These are phyloP conservation scores for Microtus pennsylvanicus DNA, from an alignment of 2,113 vertebrate genomes.

Conservation along the genomic window DNA sequence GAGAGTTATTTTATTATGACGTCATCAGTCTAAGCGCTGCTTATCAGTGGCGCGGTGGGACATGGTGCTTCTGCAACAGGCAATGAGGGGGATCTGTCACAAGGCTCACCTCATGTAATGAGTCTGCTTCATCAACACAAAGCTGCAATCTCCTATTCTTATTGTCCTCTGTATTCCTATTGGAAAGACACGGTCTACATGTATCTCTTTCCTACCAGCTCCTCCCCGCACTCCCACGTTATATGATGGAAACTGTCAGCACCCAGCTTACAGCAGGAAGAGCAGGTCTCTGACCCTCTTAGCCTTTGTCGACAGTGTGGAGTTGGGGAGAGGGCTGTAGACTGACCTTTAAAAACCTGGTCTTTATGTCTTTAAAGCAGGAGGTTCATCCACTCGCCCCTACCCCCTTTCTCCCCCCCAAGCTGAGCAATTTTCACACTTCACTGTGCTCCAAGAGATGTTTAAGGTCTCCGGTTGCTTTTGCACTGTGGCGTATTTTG, in stretches of 20 bases:
- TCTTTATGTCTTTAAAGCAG: background rate
- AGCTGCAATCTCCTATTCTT: no score
- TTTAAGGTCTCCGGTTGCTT: background rate
- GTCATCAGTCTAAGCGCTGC: no score
- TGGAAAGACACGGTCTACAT: background rate
- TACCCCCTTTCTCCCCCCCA: fast-evolving
- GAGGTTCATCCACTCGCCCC: fast-evolving
- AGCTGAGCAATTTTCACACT: background rate
- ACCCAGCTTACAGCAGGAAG: background rate
- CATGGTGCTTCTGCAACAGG: fast-evolving
- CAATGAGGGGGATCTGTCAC: fast-evolving
- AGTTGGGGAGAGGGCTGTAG: fast-evolving
- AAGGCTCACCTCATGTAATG: no score
- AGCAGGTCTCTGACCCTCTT: background rate
- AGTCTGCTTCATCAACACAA: background rate
- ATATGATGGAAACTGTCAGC: no score
- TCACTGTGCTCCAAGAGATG: fast-evolving
- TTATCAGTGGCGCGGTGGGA: background rate
- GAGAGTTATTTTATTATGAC: background rate
- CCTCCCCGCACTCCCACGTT: no score
- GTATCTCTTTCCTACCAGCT: background rate
- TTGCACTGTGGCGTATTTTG: background rate
- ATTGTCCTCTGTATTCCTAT: fast-evolving
- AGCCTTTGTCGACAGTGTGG: background rate
- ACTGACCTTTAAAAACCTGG: background rate